Evolutionary conservation across 2,888 invertebrate species (phyloP), one percentile per base, ranked within the genome.

Genomic region (Boloria euphrosyne): DNA sequence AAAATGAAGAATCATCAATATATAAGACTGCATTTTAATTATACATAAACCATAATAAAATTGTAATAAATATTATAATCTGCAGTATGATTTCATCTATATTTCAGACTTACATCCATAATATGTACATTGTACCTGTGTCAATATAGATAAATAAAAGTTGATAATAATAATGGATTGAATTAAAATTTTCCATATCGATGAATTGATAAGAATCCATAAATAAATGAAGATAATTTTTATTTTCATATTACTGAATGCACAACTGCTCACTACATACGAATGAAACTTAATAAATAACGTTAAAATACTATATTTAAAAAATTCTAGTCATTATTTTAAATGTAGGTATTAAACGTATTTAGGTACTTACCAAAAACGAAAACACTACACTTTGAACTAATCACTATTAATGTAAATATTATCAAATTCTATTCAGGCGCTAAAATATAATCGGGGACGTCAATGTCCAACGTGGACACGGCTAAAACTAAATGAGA

Each of bases 401-500:
- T 66, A 14, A 51, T 27, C 16, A 55, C 18, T 59, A 3, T 59
- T 6, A 50, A 17, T 51, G n/a, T 49, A 31, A 65, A 53, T 22
- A 60, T 31, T 47, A 61, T 57, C 31, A 49, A 46, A 46, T 43
- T 49, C 27, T 13, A 53, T n/a, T n/a, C 14, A 46, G n/a, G 17
- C 13, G 16, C 13, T 53, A 6, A n/a, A 46, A 54, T 51, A 43
- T n/a, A 38, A 7, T 6, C 59, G 46, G 72, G 80, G 82, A 80
- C 89, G 89, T 86, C 85, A 76, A 78, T 76, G 78, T 76, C 74
- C 78, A 76, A 76, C 78, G 78, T 82, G 75, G 79, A 79, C 84
- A 79, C 86, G 85, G 80, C 82, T 82, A 84, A 74, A 76, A 90
- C 90, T 76, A 75, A 84, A 84, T 79, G 81, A 82, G 82, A 83